A percentile compares a stretch with the other conserved stretches of the same genome.
Evolutionary conservation across 2,113 vertebrate species (phyloP).

Genomic region (Asarcornis scutulata): DNA sequence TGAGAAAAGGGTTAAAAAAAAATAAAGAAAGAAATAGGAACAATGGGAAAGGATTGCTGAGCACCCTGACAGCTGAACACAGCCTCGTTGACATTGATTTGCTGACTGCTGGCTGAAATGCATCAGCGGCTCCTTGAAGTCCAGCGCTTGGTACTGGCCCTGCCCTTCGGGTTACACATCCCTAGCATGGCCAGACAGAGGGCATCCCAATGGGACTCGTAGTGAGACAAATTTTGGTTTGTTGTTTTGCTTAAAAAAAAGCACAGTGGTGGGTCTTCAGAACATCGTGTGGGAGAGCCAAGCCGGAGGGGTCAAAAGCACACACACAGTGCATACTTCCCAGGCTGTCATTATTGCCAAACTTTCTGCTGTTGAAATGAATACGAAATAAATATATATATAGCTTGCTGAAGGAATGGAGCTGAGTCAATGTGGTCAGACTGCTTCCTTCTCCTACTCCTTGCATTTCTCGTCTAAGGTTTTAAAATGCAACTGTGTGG

Average conservation of each 20-base stretch:
- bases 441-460: background rate
- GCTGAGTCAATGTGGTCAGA: background rate
- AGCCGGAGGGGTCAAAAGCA: background rate
- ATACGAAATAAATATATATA: slow-evolving; percentile 52
- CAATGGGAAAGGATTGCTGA: background rate
- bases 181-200: rapidly evolving
- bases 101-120: background rate
- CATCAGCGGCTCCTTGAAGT: background rate
- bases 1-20: background rate
- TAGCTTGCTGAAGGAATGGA: slow-evolving; percentile 50
- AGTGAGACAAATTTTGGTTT: background rate
- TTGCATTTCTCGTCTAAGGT: background rate
- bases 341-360: slow-evolving; percentile 25
- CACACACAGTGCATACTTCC: background rate
- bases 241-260: background rate
- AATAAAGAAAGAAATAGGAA: background rate
- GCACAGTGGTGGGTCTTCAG: background rate
- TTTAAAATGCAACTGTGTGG: background rate
- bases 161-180: background rate
- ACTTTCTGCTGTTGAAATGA: slow-evolving; percentile 18
- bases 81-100: background rate
- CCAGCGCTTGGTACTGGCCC: background rate
- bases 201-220: background rate
- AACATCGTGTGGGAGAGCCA: background rate
- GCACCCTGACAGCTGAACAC: background rate